Conservation (phyloP, 1,140 invertebrate species). For the Trachymyrmex cornetzi region DNA sequence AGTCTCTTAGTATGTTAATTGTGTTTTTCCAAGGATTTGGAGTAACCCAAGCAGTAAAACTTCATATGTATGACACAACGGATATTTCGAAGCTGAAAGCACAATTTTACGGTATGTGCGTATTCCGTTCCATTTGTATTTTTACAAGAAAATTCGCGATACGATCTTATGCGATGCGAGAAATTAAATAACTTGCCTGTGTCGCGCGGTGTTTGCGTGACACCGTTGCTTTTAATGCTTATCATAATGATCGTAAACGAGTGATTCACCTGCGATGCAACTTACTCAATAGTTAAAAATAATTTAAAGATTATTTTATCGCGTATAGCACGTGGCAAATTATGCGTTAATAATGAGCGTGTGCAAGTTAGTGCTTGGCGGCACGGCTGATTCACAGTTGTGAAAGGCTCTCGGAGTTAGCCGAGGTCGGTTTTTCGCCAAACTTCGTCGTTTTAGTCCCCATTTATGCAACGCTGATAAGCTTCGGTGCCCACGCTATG, state of each 20-base stretch:
- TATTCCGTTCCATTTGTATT: neutral
- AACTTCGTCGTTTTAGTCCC: slow-evolving; percentile 18
- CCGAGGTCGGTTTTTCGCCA: neutral
- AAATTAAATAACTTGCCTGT: slow-evolving; percentile 18
- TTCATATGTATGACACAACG: neutral
- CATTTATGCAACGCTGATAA: slow-evolving; percentile 31
- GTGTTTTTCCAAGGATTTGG: neutral
- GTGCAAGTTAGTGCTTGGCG: neutral
- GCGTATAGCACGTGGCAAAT: no score
- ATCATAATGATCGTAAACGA: neutral
- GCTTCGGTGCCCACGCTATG: neutral
- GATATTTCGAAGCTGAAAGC: neutral
- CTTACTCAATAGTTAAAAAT: slow-evolving; percentile 46
- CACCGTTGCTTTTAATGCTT: neutral
- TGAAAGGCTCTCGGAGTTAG: neutral
- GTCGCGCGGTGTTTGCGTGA: neutral
- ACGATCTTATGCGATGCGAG: neutral
- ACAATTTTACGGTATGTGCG: neutral
- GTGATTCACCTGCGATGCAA: slow-evolving; percentile 1
- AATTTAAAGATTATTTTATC: neutral
- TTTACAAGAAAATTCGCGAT: neutral
- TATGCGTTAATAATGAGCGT: neutral
- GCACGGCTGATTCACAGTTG: neutral
- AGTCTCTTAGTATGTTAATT: neutral
- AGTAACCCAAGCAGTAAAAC: no score